Evolutionary conservation across 2,113 vertebrate genomes (phyloP).

Genomic region (Pachycephala philippinensis): DNA sequence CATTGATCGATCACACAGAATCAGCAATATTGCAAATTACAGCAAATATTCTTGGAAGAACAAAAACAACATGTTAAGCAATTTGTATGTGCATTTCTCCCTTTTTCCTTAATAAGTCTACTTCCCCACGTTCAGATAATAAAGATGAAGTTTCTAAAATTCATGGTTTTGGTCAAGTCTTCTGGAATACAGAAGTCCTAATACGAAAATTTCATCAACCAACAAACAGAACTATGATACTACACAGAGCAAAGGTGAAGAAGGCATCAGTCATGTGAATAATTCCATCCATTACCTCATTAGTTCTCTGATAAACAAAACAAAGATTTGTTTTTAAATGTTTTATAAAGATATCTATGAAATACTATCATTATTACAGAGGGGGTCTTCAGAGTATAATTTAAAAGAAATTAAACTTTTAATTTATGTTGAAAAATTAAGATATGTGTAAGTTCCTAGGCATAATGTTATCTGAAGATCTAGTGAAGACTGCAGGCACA

Average conservation of each 20-base stretch:
- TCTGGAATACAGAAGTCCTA: background rate
- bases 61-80: background rate
- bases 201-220: background rate
- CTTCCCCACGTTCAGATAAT: background rate
- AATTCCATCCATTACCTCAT: background rate
- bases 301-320: background rate
- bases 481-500: background rate
- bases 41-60: background rate
- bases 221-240: background rate
- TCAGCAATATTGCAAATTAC: background rate
- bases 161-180: background rate
- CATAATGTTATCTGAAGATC: background rate
- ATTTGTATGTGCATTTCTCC: background rate
- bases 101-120: background rate
- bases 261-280: background rate
- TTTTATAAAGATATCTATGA: background rate
- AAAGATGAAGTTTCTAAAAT: background rate
- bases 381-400: background rate
- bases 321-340: background rate
- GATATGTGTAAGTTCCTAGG: background rate
- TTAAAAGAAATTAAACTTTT: background rate
- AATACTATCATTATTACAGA: background rate
- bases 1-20: fast-evolving
- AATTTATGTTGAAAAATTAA: background rate
- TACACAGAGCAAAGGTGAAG: background rate